These are phyloP conservation scores for Lycaena phlaeas DNA, from an alignment of 2,888 invertebrate species.

Conservation along the genomic window DNA sequence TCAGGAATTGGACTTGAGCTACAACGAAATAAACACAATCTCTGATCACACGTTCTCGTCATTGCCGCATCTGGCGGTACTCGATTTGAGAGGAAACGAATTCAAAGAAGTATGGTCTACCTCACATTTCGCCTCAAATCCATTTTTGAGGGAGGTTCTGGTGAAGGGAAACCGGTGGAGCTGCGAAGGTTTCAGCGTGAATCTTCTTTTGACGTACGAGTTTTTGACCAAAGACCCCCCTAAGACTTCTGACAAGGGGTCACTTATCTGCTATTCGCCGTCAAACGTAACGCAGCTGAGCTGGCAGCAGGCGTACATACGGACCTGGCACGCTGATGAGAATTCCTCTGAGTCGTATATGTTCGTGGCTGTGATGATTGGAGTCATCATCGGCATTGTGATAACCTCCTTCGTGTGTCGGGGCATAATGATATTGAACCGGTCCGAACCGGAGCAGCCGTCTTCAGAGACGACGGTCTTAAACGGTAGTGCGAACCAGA, in stretches of 20 bases:
- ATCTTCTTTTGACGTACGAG: conserved; percentile 74
- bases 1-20: conserved; percentile 73
- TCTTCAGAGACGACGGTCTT: conserved; percentile 52
- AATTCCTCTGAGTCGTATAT: conserved; percentile 60
- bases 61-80: conserved; percentile 74
- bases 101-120: conserved; percentile 76
- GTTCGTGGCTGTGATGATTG: conserved; percentile 66
- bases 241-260: conserved; percentile 50
- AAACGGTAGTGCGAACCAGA: conserved; percentile 34
- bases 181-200: conserved; percentile 76
- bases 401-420: conserved; percentile 73
- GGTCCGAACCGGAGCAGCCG: conserved; percentile 35
- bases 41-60: conserved; percentile 75
- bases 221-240: conserved; percentile 72
- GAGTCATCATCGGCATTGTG: conserved; percentile 67
- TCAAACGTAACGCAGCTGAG: conserved; percentile 74
- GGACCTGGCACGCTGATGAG: conserved; percentile 72
- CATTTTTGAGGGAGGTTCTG: conserved; percentile 70
- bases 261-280: conserved; percentile 79
- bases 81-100: conserved; percentile 81
- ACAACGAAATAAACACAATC: conserved; percentile 73
- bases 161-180: conserved; percentile 84
- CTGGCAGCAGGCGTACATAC: conserved; percentile 79
- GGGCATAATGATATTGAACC: conserved; percentile 57
- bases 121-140: conserved; percentile 74